Evolutionary conservation across 2,113 vertebrate species (phyloP).

Genomic region (Meleagris gallopavo): DNA sequence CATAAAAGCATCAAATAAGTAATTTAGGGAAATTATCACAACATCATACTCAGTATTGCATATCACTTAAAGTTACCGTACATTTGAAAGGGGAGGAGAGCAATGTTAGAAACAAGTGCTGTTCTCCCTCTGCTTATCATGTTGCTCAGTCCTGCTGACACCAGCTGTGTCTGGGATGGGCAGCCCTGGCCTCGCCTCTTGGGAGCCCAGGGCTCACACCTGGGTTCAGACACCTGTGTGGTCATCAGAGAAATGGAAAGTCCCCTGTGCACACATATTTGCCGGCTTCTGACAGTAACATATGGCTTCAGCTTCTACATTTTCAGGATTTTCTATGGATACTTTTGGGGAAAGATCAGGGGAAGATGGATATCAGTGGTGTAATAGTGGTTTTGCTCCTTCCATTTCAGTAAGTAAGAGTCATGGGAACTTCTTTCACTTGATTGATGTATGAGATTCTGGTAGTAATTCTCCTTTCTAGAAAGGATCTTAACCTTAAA

Average conservation of each 20-base stretch:
- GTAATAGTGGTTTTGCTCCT: not conserved
- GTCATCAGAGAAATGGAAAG: not conserved
- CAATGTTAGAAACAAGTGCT: not conserved
- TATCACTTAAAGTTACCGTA: not conserved
- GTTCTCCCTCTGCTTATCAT: not conserved
- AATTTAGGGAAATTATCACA: not conserved
- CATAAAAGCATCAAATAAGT: slow-evolving; percentile 11
- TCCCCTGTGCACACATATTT: rapidly evolving
- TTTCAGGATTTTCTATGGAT: not conserved
- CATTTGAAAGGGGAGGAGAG: not conserved
- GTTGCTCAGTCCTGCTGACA: not conserved
- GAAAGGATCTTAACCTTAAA: not conserved
- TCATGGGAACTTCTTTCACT: not conserved
- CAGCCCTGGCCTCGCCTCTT: not conserved
- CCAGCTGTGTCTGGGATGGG: rapidly evolving
- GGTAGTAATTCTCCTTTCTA: not conserved
- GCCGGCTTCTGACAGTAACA: not conserved
- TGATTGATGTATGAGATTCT: not conserved
- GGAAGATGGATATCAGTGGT: not conserved
- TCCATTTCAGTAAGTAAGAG: not conserved
- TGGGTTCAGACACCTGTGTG: not conserved
- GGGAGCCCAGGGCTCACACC: not conserved
- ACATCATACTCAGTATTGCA: not conserved
- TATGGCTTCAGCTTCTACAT: not conserved
- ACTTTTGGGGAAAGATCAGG: not conserved